These are phyloP conservation scores for Corydoras maculifer DNA, from an alignment of 2,113 vertebrate genomes.

Conservation along the genomic window DNA sequence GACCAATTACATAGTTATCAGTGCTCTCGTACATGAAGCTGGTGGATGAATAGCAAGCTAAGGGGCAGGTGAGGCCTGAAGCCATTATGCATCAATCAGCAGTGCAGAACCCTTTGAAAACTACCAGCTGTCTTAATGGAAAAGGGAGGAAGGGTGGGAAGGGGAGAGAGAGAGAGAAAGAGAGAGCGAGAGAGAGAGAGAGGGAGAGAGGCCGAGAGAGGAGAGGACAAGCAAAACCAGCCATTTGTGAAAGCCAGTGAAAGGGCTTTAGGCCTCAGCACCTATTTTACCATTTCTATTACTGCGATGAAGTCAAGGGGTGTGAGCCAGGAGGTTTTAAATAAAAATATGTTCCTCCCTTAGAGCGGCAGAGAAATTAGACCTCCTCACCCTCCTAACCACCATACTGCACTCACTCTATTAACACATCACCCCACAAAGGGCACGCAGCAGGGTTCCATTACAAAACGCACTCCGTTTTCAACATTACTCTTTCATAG, in stretches of 20 bases:
- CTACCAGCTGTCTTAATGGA: conserved; percentile 70
- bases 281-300: conserved; percentile 69
- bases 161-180: conserved; percentile 29
- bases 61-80: conserved; percentile 65
- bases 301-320: conserved; percentile 62
- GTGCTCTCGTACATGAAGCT: conserved; percentile 29
- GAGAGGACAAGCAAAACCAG: conserved; percentile 23
- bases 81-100: conserved; percentile 72
- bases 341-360: conserved; percentile 62
- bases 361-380: conserved; percentile 52
- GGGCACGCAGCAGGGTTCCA: conserved; percentile 58
- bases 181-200: conserved; percentile 12
- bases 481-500: conserved; percentile 49
- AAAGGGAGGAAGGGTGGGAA: conserved; percentile 51
- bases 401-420: conserved; percentile 59
- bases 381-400: conserved; percentile 59
- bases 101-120: conserved; percentile 65
- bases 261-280: conserved; percentile 44
- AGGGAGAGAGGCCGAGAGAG: conserved; percentile 10
- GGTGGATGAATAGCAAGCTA: conserved; percentile 51
- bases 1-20: conserved; percentile 39
- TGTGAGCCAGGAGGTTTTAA: conserved; percentile 54
- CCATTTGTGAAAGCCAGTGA: conserved; percentile 42
- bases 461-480: conserved; percentile 52
- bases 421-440: conserved; percentile 67